These are phyloP conservation scores for Cactoblastis cactorum DNA, from an alignment of 2,888 invertebrate species.

Conservation along the genomic window DNA sequence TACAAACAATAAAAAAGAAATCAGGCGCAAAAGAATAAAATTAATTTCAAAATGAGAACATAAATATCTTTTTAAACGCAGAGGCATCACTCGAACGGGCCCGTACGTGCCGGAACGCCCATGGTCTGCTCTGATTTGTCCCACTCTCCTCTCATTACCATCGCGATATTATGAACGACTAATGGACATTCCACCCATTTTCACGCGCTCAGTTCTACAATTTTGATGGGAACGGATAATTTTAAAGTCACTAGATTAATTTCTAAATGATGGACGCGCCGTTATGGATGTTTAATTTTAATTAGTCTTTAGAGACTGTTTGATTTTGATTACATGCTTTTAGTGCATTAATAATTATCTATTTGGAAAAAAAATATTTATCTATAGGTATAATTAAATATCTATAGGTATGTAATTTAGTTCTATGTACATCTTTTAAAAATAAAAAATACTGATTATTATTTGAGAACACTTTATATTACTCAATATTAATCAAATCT, in stretches of 20 bases:
- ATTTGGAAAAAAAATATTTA: no score
- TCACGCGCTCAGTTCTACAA: constrained; percentile 50
- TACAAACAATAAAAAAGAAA: not conserved
- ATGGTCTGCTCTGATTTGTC: constrained; percentile 49
- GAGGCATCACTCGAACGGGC: constrained; percentile 15
- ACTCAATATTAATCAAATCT: no score
- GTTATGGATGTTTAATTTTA: not conserved
- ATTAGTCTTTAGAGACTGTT: not conserved
- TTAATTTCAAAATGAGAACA: not conserved
- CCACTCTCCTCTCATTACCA: constrained; percentile 57
- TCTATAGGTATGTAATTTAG: no score
- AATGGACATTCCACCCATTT: constrained; percentile 56
- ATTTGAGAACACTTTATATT: no score
- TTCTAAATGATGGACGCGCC: constrained; percentile 20
- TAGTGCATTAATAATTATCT: no score
- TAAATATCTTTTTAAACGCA: not conserved
- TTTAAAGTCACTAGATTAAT: constrained; percentile 42
- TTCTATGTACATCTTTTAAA: no score
- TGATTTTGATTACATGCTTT: not conserved
- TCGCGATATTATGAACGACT: constrained; percentile 56
- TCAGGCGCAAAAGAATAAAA: not conserved
- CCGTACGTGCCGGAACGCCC: constrained; percentile 53
- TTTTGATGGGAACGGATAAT: constrained; percentile 47
- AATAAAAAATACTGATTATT: no score
- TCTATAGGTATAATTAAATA: no score